Evolutionary conservation across 2,113 vertebrate genomes (phyloP).

Genomic region (Colius striatus): DNA sequence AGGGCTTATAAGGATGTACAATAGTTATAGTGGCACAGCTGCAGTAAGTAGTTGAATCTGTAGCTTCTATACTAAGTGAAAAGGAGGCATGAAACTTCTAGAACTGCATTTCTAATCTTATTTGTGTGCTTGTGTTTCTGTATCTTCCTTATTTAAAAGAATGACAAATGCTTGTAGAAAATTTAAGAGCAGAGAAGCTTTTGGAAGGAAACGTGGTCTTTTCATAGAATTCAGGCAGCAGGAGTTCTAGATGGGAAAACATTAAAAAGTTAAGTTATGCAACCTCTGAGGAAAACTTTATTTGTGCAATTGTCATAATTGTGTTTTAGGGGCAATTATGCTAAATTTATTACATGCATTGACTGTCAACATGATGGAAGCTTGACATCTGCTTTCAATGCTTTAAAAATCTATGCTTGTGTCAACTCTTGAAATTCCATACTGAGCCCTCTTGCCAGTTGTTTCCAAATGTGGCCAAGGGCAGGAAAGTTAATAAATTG

Average conservation of each 20-base stretch:
- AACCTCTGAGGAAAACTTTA: not conserved
- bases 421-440: not conserved
- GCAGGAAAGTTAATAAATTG: not conserved
- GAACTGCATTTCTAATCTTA: not conserved
- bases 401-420: not conserved
- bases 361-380: not conserved
- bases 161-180: not conserved
- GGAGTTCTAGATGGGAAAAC: not conserved
- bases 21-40: not conserved
- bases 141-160: not conserved
- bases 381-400: not conserved
- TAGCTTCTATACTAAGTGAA: not conserved
- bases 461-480: not conserved
- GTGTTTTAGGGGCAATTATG: not conserved
- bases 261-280: not conserved
- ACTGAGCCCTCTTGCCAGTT: not conserved
- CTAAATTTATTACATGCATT: not conserved
- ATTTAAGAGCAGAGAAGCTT: not conserved
- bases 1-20: not conserved
- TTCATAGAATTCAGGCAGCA: not conserved
- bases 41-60: not conserved
- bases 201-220: not conserved
- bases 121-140: not conserved
- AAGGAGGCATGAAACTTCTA: not conserved
- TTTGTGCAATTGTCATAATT: slow-evolving; percentile 12